Evolutionary conservation across 1,140 invertebrate genomes (phyloP), one percentile per base, ranked within the genome.

Genomic region (Metaphire vulgaris): DNA sequence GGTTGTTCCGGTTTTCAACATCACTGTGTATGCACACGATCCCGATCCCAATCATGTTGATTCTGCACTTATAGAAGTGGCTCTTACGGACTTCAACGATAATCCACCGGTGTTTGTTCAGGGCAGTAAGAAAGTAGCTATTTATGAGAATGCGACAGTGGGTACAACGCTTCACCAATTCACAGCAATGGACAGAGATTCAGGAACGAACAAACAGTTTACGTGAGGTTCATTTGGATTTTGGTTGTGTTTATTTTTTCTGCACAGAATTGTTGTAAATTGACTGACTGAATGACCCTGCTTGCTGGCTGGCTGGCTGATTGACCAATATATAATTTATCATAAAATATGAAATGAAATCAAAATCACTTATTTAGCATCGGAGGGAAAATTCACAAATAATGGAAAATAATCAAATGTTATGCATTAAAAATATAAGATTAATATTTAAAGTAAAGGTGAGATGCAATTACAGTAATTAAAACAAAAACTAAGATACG

Each of bases 171-270:
- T 98, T 74, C 93, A 96, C 85, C 95, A 93, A 16, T 97, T 98
- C 86, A 93, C 92, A 84, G 95, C 95, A 0, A 93, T 91, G 1
- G 95, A 97, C 89, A 94, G 94, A 2, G 95, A 98, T 86, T 94
- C 96, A 75, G 87, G 83, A 56, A 82, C 83, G 14, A 84, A 83
- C 82, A 72, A 76, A 76, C n/a, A 68, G 65, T 78, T 78, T 69
- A 32, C 32, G 75, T 77, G 94, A 96, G 94, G 78, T 95, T 93
- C 0, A 96, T 95, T 84, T 93, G 92, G n/a, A n/a, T 79, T 97
- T 97, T 83, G 95, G 95, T 0, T 94, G 94, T 56, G 94, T 95
- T 28, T 98, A 97, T 87, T 93, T 93, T 68, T 97, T 97, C 86
- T 88, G 92, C 74, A 90, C 97, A 87, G 56, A 34, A 28, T 72